A percentile compares a stretch with the other conserved stretches of the same genome.
Evolutionary conservation across 2,113 vertebrate genomes (phyloP).

Genomic region (Ophthalmolycus amberensis): DNA sequence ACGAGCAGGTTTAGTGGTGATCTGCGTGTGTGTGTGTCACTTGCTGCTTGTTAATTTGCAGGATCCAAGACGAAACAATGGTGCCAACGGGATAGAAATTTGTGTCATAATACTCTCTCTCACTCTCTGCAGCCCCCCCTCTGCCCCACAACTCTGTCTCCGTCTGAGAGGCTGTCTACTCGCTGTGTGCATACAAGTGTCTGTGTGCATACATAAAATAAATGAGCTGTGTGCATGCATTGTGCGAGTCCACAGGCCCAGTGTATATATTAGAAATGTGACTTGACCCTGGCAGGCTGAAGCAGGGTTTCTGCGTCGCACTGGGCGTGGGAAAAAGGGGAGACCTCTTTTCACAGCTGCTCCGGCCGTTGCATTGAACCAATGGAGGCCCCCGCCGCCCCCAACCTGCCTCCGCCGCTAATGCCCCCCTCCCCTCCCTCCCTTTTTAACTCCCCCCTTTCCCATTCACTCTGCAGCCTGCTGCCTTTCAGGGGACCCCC

Average conservation of each 20-base stretch:
- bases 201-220: constrained; percentile 85
- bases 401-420: constrained; percentile 57
- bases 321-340: constrained; percentile 95
- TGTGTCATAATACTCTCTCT: constrained; percentile 75
- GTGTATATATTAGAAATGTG: constrained; percentile 89
- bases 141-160: constrained; percentile 56
- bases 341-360: constrained; percentile 94
- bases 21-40: constrained; percentile 37
- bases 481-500: constrained; percentile 74
- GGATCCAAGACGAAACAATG: constrained; percentile 72
- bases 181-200: constrained; percentile 60
- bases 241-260: constrained; percentile 84
- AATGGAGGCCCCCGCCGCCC: constrained; percentile 81
- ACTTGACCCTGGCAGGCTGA: constrained; percentile 89
- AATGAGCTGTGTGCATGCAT: constrained; percentile 84
- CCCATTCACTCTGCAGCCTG: constrained; percentile 78
- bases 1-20: neutral
- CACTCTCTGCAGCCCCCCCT: constrained; percentile 7
- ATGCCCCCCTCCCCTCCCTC: constrained; percentile 56
- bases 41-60: constrained; percentile 73
- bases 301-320: constrained; percentile 81
- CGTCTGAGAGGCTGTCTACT: constrained; percentile 71
- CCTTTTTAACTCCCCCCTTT: constrained; percentile 35
- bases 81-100: constrained; percentile 78
- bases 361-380: constrained; percentile 89